Percentiles rank a stretch among this genome's conserved stretches.
Evolutionary conservation across 2,888 invertebrate species (phyloP).

Genomic region (Antitype chi): DNA sequence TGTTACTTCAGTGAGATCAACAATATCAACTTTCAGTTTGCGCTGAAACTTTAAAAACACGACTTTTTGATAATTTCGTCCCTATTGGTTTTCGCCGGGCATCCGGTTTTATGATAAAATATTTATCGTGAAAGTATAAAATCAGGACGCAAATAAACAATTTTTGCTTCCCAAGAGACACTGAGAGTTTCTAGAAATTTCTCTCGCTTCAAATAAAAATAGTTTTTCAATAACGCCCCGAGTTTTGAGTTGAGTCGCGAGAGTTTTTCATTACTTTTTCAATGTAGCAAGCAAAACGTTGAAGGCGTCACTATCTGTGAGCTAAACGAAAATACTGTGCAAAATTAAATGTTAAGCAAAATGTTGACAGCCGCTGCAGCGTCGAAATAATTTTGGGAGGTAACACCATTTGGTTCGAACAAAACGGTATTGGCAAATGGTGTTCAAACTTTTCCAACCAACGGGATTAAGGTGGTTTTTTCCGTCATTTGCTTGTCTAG

Average conservation of each 20-base stretch:
- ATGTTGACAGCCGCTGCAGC: constrained; percentile 51
- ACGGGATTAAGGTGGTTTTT: neutral
- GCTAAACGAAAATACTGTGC: constrained; percentile 61
- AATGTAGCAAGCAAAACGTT: constrained; percentile 72
- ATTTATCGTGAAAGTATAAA: constrained; percentile 31
- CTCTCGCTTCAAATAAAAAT: constrained; percentile 75
- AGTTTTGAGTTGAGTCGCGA: constrained; percentile 72
- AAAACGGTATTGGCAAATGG: constrained; percentile 10
- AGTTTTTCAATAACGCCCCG: constrained; percentile 82
- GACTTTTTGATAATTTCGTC: constrained; percentile 27
- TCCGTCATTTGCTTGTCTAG: neutral
- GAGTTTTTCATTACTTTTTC: constrained; percentile 83
- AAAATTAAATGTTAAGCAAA: constrained; percentile 57
- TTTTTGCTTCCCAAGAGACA: constrained; percentile 64
- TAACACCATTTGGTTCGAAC: constrained; percentile 16
- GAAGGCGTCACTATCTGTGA: constrained; percentile 65
- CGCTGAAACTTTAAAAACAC: constrained; percentile 19
- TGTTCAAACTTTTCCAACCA: constrained; percentile 17
- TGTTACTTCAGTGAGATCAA: neutral
- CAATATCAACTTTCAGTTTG: constrained; percentile 1
- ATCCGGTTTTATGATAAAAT: constrained; percentile 26
- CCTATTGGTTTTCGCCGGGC: neutral
- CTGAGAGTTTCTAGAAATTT: constrained; percentile 66
- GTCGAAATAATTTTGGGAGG: constrained; percentile 37
- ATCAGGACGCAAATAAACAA: constrained; percentile 51